Evolutionary conservation across 2,797 vertebrate species (phyloP).

Genomic region (Smutsia gigantea): DNA sequence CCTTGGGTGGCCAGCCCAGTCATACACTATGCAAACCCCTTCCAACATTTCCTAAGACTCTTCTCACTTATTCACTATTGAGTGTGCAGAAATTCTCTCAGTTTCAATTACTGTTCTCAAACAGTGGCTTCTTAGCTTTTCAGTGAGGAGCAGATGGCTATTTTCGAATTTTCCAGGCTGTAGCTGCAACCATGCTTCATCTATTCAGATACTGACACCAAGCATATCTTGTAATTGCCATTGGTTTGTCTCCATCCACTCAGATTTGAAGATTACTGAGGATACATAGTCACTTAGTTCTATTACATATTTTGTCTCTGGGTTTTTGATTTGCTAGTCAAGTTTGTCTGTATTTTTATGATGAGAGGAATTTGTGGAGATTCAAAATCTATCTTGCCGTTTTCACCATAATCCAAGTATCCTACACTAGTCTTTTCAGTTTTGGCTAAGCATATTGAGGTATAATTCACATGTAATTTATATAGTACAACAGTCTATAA

Average conservation of each 20-base stretch:
- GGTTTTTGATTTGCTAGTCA: background rate
- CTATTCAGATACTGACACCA: no score
- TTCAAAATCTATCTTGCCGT: background rate
- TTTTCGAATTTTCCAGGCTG: background rate
- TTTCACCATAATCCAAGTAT: background rate
- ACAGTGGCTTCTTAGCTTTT: background rate
- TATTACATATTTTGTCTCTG: background rate
- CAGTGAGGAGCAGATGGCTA: background rate
- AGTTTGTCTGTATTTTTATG: background rate
- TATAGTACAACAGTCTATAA: background rate
- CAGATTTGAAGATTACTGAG: background rate
- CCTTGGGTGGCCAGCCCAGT: no score
- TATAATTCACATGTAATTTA: background rate
- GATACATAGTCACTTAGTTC: background rate
- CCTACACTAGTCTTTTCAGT: background rate
- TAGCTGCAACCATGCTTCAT: background rate
- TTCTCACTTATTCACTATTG: background rate
- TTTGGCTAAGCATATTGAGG: background rate
- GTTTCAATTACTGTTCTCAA: background rate
- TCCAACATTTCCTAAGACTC: background rate
- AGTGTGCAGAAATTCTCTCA: background rate
- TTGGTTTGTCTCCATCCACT: background rate
- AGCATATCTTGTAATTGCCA: background rate
- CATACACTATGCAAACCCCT: background rate
- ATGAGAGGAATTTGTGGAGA: background rate